These are phyloP conservation scores for Drosophila vallismaia DNA, from an alignment of 2,888 invertebrate species.

Conservation along the genomic window DNA sequence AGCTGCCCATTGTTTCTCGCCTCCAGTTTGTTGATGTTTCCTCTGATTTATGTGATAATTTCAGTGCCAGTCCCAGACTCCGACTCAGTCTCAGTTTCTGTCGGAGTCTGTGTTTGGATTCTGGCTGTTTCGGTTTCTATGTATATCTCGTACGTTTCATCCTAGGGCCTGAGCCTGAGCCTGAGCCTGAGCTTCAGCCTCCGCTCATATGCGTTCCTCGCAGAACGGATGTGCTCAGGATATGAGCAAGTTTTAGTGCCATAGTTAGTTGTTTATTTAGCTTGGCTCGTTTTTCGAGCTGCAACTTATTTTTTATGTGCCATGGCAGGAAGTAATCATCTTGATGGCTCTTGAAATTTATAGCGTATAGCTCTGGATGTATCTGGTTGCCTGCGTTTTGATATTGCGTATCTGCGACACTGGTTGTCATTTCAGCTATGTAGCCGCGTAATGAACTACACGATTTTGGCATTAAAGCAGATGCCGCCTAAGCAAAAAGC, in stretches of 20 bases:
- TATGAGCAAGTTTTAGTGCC: conserved; percentile 77
- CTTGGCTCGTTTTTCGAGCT: conserved; percentile 46
- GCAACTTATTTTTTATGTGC: conserved; percentile 76
- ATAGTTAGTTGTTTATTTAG: conserved; percentile 69
- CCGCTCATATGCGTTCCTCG: conserved; percentile 65
- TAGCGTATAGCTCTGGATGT: conserved; percentile 58
- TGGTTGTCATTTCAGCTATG: conserved; percentile 18
- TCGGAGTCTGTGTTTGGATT: conserved; percentile 4
- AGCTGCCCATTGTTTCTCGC: conserved; percentile 60
- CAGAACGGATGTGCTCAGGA: conserved; percentile 73
- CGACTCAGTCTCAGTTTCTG: conserved; percentile 14
- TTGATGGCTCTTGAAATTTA: conserved; percentile 78
- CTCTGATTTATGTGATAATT: conserved; percentile 77
- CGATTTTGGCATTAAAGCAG: conserved; percentile 74
- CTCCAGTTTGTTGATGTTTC: conserved; percentile 18
- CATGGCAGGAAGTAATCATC: conserved; percentile 79
- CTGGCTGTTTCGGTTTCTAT: neutral
- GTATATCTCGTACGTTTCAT: conserved; percentile 10
- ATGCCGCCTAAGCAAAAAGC: conserved; percentile 53
- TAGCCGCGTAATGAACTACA: conserved; percentile 70
- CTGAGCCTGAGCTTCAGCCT: conserved; percentile 7
- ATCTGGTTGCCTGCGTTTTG: conserved; percentile 11
- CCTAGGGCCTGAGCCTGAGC: conserved; percentile 16
- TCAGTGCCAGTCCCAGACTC: conserved; percentile 36
- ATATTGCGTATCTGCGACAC: conserved; percentile 9